phyloP scores from a whole-genome alignment of 1,140 invertebrate species.

The Meteorus sp. region DNA sequence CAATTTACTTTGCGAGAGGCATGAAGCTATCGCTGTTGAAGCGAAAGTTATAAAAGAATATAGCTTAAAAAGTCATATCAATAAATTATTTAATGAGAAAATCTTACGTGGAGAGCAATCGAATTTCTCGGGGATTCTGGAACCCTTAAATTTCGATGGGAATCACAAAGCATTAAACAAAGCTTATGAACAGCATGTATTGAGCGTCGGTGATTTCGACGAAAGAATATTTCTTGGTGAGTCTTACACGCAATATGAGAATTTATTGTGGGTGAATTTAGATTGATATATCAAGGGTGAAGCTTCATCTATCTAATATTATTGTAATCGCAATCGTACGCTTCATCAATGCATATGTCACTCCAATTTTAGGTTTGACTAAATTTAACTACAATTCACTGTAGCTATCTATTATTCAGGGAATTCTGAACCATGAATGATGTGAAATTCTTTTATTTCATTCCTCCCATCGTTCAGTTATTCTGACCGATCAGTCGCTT shows the following conservation, averaged over 20 bases:
- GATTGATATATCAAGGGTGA: too few species aligned
- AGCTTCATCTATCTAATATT: too few species aligned
- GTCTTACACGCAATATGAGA: slow-evolving; percentile 26
- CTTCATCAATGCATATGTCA: too few species aligned
- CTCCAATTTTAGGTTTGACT: too few species aligned
- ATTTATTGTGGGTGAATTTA: background rate
- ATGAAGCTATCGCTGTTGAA: slow-evolving; percentile 80
- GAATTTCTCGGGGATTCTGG: slow-evolving; percentile 70
- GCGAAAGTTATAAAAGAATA: slow-evolving; percentile 90
- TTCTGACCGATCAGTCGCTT: too few species aligned
- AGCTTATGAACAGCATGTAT: slow-evolving; percentile 87
- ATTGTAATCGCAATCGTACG: too few species aligned
- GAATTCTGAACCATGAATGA: too few species aligned
- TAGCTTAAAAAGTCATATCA: slow-evolving; percentile 79
- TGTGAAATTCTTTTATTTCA: too few species aligned
- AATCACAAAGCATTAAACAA: slow-evolving; percentile 86
- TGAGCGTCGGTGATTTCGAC: slow-evolving; percentile 93
- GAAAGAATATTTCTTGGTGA: slow-evolving; percentile 90
- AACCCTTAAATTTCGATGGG: slow-evolving; percentile 72
- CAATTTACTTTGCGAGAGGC: slow-evolving; percentile 78
- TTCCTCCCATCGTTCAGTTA: too few species aligned
- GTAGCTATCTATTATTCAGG: too few species aligned
- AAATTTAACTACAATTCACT: too few species aligned
- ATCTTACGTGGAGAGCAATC: slow-evolving; percentile 68
- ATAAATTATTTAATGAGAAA: slow-evolving; percentile 77